Evolutionary conservation across 2,797 vertebrate species (phyloP), one percentile per base, ranked within the genome.

Genomic region (Columba guinea): DNA sequence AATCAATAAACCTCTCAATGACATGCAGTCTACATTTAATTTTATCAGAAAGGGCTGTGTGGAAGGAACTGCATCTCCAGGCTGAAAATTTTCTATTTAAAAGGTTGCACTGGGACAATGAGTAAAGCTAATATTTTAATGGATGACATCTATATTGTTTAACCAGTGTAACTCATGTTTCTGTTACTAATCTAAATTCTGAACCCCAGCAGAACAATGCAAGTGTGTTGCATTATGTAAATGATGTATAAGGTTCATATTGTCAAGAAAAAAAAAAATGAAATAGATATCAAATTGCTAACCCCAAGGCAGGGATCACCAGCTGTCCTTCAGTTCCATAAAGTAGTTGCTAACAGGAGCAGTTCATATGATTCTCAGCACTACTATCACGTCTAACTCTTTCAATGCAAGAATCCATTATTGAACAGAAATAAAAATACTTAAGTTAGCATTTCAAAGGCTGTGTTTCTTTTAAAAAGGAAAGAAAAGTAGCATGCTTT

Each of bases 111-210:
- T 62, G 39, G 90, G 91, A 94, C 93, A 92, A 91, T 92, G 96
- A 94, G 80, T 95, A 93, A 96, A 97, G 91, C 65, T 92, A 96
- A 86, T 94, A 65, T 94, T 96, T 92, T 96, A 96, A 96, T 95
- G 86, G 83, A 82, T 94, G 84, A 92, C 86, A 95, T 93, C 86
- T 94, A 94, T 96, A 95, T 94, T 96, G 89, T 96, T 96, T 96
- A 96, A 96, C 76, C 59, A 94, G 39, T 44, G 34, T 84, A 75
- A 91, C 83, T 95, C 78, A 48, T 82, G 64, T 96, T 97, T 93
- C 96, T 96, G 75, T 91, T 96, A 85, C 74, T 93, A 94, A 94
- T 96, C 53, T 94, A 76, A 93, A 95, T 55, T 95, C 87, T 90
- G 84, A 92, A 79, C 67, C 87, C 83, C 71, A 88, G 60, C 46